A percentile compares a stretch with the other conserved stretches of the same genome.
These are phyloP conservation scores for Halcyon badia DNA, from an alignment of 2,797 vertebrate genomes.

Conservation along the genomic window DNA sequence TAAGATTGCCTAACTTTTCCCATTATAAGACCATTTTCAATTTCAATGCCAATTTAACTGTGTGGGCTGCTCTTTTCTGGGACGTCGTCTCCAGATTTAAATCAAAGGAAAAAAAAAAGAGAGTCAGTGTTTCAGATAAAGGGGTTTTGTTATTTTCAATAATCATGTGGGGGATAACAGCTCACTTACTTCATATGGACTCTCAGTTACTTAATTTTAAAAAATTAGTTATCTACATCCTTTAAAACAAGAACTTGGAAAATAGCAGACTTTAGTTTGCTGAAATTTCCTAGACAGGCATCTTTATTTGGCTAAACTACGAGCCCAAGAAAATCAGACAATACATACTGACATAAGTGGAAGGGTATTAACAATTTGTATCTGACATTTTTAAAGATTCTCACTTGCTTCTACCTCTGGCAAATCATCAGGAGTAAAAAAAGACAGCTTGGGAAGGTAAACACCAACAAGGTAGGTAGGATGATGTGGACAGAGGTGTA, in stretches of 20 bases:
- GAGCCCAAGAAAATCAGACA: background rate
- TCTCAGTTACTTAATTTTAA: background rate
- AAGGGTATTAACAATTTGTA: background rate
- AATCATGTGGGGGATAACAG: background rate
- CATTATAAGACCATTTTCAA: background rate
- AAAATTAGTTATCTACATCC: background rate
- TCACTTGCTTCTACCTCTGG: background rate
- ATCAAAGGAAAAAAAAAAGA: background rate
- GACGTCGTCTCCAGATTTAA: background rate
- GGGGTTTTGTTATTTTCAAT: constrained; percentile 13
- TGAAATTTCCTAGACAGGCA: background rate
- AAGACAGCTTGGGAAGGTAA: background rate
- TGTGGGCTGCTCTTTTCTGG: background rate
- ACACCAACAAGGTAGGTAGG: background rate
- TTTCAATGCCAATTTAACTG: background rate
- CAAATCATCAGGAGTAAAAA: background rate
- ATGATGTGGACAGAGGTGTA: background rate
- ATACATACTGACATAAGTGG: background rate
- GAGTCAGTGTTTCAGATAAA: background rate
- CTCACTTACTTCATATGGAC: background rate
- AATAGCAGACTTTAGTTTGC: background rate
- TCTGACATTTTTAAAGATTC: background rate
- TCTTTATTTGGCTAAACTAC: background rate
- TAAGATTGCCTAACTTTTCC: constrained; percentile 21
- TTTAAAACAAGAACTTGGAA: background rate